Percentiles rank a stretch among this genome's conserved stretches.
phyloP scores from a whole-genome alignment of 2,888 invertebrate genomes.

The Acheta domesticus region DNA sequence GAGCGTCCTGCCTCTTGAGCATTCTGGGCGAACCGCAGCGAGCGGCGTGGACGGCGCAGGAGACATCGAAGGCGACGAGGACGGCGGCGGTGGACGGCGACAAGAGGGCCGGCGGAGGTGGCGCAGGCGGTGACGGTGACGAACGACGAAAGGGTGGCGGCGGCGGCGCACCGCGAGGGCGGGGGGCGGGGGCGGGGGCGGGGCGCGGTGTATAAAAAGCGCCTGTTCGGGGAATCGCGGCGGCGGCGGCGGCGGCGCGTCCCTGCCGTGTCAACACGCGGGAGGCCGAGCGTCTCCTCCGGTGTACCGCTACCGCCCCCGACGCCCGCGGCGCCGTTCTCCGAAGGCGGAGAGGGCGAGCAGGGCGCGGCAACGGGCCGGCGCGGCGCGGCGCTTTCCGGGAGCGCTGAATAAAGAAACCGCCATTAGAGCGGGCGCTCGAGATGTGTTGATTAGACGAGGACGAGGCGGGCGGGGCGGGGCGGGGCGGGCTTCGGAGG shows the following conservation, averaged over 20 bases:
- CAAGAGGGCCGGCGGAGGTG: too few relatives aligned
- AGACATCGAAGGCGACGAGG: too few relatives aligned
- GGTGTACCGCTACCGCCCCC: background rate
- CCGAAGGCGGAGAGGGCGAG: too few relatives aligned
- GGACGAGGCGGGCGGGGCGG: background rate
- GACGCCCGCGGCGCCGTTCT: too few relatives aligned
- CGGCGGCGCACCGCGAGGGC: background rate
- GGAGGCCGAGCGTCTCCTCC: background rate
- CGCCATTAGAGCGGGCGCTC: background rate
- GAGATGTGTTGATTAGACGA: background rate
- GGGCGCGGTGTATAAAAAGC: background rate
- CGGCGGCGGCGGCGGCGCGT: background rate
- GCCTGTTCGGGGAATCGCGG: background rate
- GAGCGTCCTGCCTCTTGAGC: background rate
- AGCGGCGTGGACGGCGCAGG: too few relatives aligned
- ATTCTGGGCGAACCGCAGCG: background rate
- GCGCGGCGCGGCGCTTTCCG: background rate
- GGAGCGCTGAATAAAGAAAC: conserved; percentile 18
- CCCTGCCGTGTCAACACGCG: background rate
- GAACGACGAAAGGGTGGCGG: background rate
- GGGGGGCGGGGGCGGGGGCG: background rate
- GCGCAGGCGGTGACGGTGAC: too few relatives aligned
- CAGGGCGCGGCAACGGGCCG: too few relatives aligned
- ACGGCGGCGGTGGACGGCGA: too few relatives aligned
- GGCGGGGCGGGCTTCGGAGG: background rate